Conservation (phyloP, 1,140 invertebrate genomes). For the Pectinophora gossypiella region DNA sequence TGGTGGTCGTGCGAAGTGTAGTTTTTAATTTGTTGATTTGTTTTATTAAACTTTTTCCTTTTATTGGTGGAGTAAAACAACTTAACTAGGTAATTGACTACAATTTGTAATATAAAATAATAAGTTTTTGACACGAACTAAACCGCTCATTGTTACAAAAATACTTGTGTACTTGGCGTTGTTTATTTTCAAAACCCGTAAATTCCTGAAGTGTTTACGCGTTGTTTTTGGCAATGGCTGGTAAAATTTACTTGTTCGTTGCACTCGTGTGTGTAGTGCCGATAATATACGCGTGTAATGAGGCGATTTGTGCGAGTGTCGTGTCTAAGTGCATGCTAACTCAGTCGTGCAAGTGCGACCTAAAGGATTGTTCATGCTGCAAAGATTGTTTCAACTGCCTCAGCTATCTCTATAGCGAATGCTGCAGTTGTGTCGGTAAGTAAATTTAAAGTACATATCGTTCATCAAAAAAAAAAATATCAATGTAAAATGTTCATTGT, state of each 20-base stretch:
- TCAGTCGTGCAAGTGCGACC: slow-evolving; percentile 95
- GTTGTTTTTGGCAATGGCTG: slow-evolving; percentile 34
- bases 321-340: slow-evolving; percentile 97
- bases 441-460: too few relatives aligned
- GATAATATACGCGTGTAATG: slow-evolving; percentile 81
- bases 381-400: slow-evolving; percentile 94
- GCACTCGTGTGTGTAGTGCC: slow-evolving; percentile 47
- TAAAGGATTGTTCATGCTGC: slow-evolving; percentile 93
- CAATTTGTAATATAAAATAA: too few relatives aligned
- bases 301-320: slow-evolving; percentile 93
- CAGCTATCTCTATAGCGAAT: slow-evolving; percentile 92
- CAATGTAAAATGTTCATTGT: too few relatives aligned
- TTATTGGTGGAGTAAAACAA: too few relatives aligned
- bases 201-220: slow-evolving; percentile 7
- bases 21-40: neutral
- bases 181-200: slow-evolving; percentile 14
- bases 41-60: neutral
- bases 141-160: too few relatives aligned
- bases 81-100: too few relatives aligned
- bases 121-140: too few relatives aligned
- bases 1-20: neutral
- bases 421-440: slow-evolving; percentile 96
- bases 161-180: neutral
- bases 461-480: too few relatives aligned
- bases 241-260: slow-evolving; percentile 39